Base-by-base conservation (phyloP, 2,113 vertebrate genomes). In the Myodes glareolus region DNA sequence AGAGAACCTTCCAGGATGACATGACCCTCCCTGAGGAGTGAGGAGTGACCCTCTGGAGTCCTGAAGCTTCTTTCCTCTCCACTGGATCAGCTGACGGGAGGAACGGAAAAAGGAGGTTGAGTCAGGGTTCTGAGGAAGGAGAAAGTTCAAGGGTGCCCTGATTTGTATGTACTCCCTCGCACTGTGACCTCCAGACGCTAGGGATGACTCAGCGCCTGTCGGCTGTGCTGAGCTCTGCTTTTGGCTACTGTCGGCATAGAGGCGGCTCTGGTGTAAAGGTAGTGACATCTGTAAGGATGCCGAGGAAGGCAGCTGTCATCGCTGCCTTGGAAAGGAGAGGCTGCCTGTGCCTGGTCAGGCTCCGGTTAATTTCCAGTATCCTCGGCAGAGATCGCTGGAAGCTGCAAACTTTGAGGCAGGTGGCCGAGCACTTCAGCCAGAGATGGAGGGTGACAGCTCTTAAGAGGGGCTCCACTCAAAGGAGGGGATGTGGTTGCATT, bases 191-290 rank as follows among this genome's bases (percentile, higher is more conserved):
- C 6, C 63, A 67, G 52, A 76, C n/a, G 19, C n/a, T 29, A 42
- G n/a, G 70, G 80, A 72, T 70, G 81, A 93, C 81, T 85, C 58
- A 92, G 61, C 89, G n/a, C 52, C 13, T 61, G 27, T 61, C 42
- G 75, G 58, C 73, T 92, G 19, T 81, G 29, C 85, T 80, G 16
- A 91, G 86, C 45, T 76, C n/a, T 96, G 95, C n/a, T 80, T 93
- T 87, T 50, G 42, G 39, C 36, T 88, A 10, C 10, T 45, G 0
- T 88, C 13, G 21, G 45, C 52, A 85, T 52, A 94, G 73, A 97
- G 73, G 45, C 16, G 5, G 42, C 63, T 67, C 84, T 86, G 82
- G 42, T 42, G 5, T 92, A 13, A 88, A 93, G 88, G 55, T 88
- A 68, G 21, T 33, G 58, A 92, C 58, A 39, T 76, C 31, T 88